Base-by-base conservation (phyloP, 1,140 invertebrate species). In the Drosophila carrolli region DNA sequence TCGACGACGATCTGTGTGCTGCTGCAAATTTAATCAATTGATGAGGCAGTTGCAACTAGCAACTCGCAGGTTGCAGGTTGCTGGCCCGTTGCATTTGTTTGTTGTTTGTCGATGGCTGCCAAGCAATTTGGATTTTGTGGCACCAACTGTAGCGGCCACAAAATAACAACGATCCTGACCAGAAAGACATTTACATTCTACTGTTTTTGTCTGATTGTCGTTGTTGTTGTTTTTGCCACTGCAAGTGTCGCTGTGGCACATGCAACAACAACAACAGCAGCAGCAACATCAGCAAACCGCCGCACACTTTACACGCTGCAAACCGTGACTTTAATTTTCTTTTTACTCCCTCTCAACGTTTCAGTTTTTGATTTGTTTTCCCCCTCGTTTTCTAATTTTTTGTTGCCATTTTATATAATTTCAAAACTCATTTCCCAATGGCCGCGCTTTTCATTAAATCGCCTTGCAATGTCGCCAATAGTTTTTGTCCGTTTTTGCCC, bases 241-340 rank as follows among this genome's bases (percentile, higher is more conserved):
- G 81, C 81, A 83, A 83, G 81, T 83, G 81, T 79, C 80, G 66
- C 75, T 76, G 65, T 76, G 72, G 35, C 44, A 65, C 63, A 70
- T 71, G 55, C 67, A 77, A 61, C 75, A 23, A 61, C 75, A 23
- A 59, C 66, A 85, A 72, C 81, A 78, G 10, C 44, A 56, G 16
- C 67, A 71, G 14, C 27, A 62, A 27, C 67, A 50, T 27, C 66
- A 16, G 29, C 65, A 14, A 37, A 13, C 23, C 60, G 41, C 62
- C 48, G 75, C 63, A 83, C 83, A 81, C 84, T 88, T 88, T 88
- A 88, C 83, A 88, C 83, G 84, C 84, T 84, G 77, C 57, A 88
- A 88, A 88, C 84, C 84, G 84, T 88, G 84, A 88, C 84, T 88
- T 88, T 88, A 88, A 88, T 88, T 88, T 88, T 84, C 84, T 89